Evolutionary conservation across 2,113 vertebrate genomes (phyloP).

Genomic region (Brachyhypopomus occidentalis): DNA sequence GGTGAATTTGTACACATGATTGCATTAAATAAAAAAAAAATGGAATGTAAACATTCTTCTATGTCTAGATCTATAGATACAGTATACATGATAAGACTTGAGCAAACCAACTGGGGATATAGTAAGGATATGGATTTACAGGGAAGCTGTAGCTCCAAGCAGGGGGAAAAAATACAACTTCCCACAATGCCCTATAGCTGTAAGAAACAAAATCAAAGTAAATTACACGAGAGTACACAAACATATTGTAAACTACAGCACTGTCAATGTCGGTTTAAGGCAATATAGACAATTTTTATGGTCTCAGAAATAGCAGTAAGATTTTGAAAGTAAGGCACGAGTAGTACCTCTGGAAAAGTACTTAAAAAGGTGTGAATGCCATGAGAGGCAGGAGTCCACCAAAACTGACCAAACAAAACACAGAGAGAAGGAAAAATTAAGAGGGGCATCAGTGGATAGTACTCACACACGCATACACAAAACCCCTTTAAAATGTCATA

Average conservation of each 20-base stretch:
- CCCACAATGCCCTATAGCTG: background rate
- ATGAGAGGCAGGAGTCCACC: constrained; percentile 7
- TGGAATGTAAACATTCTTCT: constrained; percentile 54
- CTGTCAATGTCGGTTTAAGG: background rate
- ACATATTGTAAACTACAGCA: constrained; percentile 30
- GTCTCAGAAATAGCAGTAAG: constrained; percentile 2
- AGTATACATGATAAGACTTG: constrained; percentile 57
- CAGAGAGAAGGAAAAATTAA: constrained; percentile 7
- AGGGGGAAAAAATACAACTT: background rate
- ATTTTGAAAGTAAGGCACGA: constrained; percentile 30
- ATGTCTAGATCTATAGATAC: constrained; percentile 58
- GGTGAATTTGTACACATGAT: constrained; percentile 68
- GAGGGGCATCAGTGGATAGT: background rate
- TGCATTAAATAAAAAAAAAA: constrained; percentile 69
- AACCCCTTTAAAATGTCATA: constrained; percentile 23
- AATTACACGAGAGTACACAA: background rate
- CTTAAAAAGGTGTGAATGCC: constrained; percentile 10
- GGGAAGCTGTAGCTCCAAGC: constrained; percentile 20
- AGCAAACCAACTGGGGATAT: constrained; percentile 9
- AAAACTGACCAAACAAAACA: background rate
- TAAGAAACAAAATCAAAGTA: background rate
- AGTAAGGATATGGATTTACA: background rate
- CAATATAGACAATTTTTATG: background rate
- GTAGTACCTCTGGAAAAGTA: constrained; percentile 23
- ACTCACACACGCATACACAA: constrained; percentile 4